Evolutionary conservation across 2,888 invertebrate genomes (phyloP), one percentile per base, ranked within the genome.

Genomic region (Scaptodrosophila latifasciaeformis): DNA sequence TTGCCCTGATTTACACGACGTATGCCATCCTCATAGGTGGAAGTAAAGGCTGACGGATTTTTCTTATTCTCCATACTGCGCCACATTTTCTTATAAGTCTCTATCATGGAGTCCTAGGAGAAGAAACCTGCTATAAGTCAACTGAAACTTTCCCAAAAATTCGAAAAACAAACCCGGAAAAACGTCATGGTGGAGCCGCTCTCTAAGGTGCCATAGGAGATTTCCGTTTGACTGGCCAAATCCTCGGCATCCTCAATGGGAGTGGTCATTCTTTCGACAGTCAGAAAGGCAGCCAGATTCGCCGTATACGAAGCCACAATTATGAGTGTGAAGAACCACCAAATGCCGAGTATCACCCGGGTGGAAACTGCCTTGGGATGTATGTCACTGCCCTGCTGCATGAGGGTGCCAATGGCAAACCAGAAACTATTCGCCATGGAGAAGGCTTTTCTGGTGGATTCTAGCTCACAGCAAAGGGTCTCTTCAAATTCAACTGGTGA

Each of bases 261-360:
- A 24, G 94, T 93, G 43, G 92, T 92, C 93, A 95, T 94, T 50
- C 95, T 87, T 83, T 96, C 95, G 0, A 96, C 95, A 0, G 96
- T 96, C 18, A 96, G 88, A 85, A 96, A 96, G 17, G 96, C 96
- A 0, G 96, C 96, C 71, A 96, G 87, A 86, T 96, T 96, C 9
- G 96, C 96, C 1, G 96, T 96, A 86, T 96, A 96, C 2, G 96
- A 96, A 0, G 95, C 93, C 66, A 96, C 94, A 68, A 96, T 94
- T 71, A 96, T 95, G 21, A 96, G 88, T 0, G 95, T 95, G 86
- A 96, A 96, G 84, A 96, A 96, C 94, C 96, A 96, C 96, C 96
- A 96, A 70, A 92, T 91, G 4, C 92, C 94, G 42, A 94, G 93
- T 1, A 96, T 94, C 54, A 96, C 92, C 49, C 96, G 88, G 0